Percentiles rank a stretch among this genome's conserved stretches.
Conservation (phyloP, 2,113 vertebrate species). For the Henicopernis longicauda region DNA sequence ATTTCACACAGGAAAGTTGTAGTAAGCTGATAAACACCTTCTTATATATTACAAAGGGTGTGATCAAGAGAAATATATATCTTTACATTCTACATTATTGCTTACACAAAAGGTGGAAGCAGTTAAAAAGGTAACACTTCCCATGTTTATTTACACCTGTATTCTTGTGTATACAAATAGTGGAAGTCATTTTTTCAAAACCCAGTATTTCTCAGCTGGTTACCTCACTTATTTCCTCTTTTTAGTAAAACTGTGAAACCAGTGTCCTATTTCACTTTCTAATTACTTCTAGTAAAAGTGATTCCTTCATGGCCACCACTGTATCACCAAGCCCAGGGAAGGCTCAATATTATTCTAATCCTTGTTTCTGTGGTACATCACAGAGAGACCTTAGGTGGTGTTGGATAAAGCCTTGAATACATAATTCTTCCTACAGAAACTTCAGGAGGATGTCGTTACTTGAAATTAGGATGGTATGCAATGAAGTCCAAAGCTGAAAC, state of each 20-base stretch:
- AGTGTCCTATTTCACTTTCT: not conserved
- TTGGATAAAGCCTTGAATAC: not conserved
- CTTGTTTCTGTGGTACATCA: not conserved
- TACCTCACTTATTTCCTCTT: not conserved
- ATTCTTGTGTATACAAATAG: conserved; percentile 35
- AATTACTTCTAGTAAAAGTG: not conserved
- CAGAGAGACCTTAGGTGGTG: not conserved
- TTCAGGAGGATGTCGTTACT: not conserved
- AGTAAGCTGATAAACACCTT: conserved; percentile 25
- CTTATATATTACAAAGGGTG: not conserved
- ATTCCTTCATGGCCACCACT: not conserved
- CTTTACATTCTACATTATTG: not conserved
- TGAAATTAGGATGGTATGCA: not conserved
- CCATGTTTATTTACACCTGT: conserved; percentile 14
- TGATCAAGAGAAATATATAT: not conserved
- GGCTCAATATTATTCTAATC: not conserved
- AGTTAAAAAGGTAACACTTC: conserved; percentile 3
- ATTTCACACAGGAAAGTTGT: conserved; percentile 26
- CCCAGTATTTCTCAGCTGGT: not conserved
- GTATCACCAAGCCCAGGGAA: not conserved
- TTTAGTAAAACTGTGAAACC: not conserved
- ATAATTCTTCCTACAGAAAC: not conserved
- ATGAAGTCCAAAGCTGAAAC: not conserved
- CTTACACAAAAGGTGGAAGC: conserved; percentile 52
- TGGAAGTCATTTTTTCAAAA: not conserved